Conservation (phyloP, 2,888 invertebrate genomes). For the Tinea pellionella region DNA sequence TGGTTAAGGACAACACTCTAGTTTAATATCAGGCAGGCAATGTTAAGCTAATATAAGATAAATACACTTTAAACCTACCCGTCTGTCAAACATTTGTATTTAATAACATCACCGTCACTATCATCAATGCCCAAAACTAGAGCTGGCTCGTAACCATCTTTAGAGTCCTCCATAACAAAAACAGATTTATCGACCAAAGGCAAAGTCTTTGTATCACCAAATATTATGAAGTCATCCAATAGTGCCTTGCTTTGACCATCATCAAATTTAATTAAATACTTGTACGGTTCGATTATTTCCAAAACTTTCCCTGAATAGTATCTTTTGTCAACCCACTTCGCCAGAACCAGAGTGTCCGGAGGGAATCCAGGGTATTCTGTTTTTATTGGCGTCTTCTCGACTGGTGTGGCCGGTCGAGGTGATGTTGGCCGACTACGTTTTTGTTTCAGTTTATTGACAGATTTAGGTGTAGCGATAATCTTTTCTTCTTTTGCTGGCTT, state of each 20-base stretch:
- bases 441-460: conserved; percentile 50
- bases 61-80: conserved; percentile 50
- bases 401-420: conserved; percentile 54
- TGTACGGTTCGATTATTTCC: conserved; percentile 66
- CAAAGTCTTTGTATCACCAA: conserved; percentile 59
- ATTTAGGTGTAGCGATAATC: conserved; percentile 50
- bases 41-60: too few relatives aligned
- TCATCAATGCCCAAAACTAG: conserved; percentile 57
- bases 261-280: conserved; percentile 73
- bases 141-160: conserved; percentile 66
- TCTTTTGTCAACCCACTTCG: conserved; percentile 76
- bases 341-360: conserved; percentile 67
- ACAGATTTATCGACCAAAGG: conserved; percentile 66
- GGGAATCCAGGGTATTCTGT: conserved; percentile 47
- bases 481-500: conserved; percentile 52
- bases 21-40: too few relatives aligned
- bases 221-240: conserved; percentile 72
- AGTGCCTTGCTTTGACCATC: conserved; percentile 71
- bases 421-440: conserved; percentile 49
- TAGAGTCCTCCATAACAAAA: conserved; percentile 64
- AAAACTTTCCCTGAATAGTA: conserved; percentile 74
- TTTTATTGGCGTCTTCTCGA: conserved; percentile 42
- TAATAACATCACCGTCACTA: conserved; percentile 51
- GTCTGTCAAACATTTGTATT: conserved; percentile 60
- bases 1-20: too few relatives aligned